Evolutionary conservation across 2,888 invertebrate species (phyloP).

Genomic region (Caenorhabditis virilis): DNA sequence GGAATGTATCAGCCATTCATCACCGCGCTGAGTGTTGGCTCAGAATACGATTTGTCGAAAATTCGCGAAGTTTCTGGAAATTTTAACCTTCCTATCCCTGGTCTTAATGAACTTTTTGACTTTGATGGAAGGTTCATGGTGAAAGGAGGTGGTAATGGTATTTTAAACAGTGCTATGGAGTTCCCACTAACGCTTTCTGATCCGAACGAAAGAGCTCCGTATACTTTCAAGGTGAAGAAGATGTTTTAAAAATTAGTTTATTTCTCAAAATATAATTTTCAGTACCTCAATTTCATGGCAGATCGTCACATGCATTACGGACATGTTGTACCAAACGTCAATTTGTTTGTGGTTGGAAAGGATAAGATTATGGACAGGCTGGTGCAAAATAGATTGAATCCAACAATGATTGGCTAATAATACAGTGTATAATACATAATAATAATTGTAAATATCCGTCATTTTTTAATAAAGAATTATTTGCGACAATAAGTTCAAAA

Average conservation of each 20-base stretch:
- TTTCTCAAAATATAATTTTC: not conserved
- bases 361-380: constrained; percentile 60
- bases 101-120: constrained; percentile 62
- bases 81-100: constrained; percentile 55
- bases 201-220: constrained; percentile 60
- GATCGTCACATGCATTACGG: constrained; percentile 60
- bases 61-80: constrained; percentile 58
- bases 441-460: too few relatives aligned
- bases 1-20: constrained; percentile 57
- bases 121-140: constrained; percentile 59
- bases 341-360: constrained; percentile 54
- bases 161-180: constrained; percentile 58
- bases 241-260: not conserved
- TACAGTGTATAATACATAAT: too few relatives aligned
- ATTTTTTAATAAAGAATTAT: too few relatives aligned
- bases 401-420: constrained; percentile 57
- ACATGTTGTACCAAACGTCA: constrained; percentile 58
- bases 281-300: constrained; percentile 63
- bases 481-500: too few relatives aligned
- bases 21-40: constrained; percentile 45
- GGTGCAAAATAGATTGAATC: constrained; percentile 56
- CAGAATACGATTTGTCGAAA: constrained; percentile 58
- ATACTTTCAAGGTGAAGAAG: constrained; percentile 49
- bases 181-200: constrained; percentile 59
- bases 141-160: constrained; percentile 60